A percentile compares a stretch with the other conserved stretches of the same genome.
Conservation (phyloP, 1,140 invertebrate genomes). For the Chymomyza costata region DNA sequence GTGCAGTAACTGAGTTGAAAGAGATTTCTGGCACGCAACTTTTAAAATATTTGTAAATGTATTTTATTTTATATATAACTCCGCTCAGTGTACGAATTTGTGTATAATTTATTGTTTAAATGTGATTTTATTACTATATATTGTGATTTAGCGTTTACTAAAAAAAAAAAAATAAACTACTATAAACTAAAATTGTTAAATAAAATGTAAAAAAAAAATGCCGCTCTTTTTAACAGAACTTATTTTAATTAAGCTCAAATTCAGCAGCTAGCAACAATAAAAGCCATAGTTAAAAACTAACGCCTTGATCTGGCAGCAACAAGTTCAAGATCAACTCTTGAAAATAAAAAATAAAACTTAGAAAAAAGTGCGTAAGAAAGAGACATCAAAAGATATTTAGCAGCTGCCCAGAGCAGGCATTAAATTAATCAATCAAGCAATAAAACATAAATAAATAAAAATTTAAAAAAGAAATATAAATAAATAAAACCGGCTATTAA, state of each 20-base stretch:
- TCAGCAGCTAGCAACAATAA: neutral
- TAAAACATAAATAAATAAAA: too few species aligned
- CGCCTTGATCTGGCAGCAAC: too few species aligned
- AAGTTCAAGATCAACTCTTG: too few species aligned
- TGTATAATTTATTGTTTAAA: conserved; percentile 71
- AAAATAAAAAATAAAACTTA: conserved; percentile 23
- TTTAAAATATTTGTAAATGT: too few species aligned
- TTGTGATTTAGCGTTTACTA: conserved; percentile 70
- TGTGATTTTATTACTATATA: conserved; percentile 63
- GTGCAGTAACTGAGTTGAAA: too few species aligned
- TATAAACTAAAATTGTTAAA: conserved; percentile 29
- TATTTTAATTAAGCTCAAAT: neutral
- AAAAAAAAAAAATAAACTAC: conserved; percentile 31
- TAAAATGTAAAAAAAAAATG: conserved; percentile 23
- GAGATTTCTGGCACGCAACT: too few species aligned
- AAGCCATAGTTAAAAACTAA: neutral
- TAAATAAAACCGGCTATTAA: too few species aligned
- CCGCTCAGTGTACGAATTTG: conserved; percentile 63
- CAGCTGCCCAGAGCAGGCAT: conserved; percentile 21
- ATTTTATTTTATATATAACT: too few species aligned
- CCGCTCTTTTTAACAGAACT: conserved; percentile 7
- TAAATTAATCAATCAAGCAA: conserved; percentile 39
- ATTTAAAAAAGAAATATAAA: conserved; percentile 12
- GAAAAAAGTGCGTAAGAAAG: too few species aligned
- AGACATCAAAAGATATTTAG: too few species aligned